Evolutionary conservation across 1,140 invertebrate genomes (phyloP), one percentile per base, ranked within the genome.

Genomic region (Caligus rogercresseyi): DNA sequence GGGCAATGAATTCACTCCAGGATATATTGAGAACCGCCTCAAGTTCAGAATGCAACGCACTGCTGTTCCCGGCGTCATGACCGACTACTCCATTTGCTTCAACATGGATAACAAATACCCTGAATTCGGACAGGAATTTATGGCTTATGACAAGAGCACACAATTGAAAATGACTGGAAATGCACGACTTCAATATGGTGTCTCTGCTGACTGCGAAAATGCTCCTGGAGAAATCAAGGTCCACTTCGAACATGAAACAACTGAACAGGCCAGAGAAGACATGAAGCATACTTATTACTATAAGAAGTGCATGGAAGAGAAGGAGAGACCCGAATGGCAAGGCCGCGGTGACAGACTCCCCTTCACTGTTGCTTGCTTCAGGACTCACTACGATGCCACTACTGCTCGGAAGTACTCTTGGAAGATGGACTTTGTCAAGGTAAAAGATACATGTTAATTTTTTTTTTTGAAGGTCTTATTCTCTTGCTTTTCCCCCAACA

Each of bases 351-450:
- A 16, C 43, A 25, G 18, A 15, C 18, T 62, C 56, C 14, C 52
- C 52, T 52, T 65, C 61, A 13, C 63, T 24, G 20, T 65, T 2
- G 57, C 66, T 65, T 67, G 66, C 23, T 66, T 24, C 54, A 63
- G 64, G 52, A 25, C 66, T 43, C 57, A 56, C 14, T 25, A 57
- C n/a, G 66, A 67, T 43, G 64, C 67, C 52, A 59, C 65, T 43
- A 61, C 57, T 53, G 66, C 66, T 19, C 54, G 63, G 3, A 65
- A 58, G 52, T 64, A 59, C 52, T 26, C 54, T 43, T 65, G 52
- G 54, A 24, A 67, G 21, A 26, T 65, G 26, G 3, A 66, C 11
- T 67, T 66, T 54, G 58, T 19, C 25, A 57, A 57, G 55, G 52
- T 53, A 53, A 16, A 53, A 53, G 18, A 13, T 51, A 53, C 11